Evolutionary conservation across 2,888 invertebrate species (phyloP).

Genomic region (Homarus gammarus): DNA sequence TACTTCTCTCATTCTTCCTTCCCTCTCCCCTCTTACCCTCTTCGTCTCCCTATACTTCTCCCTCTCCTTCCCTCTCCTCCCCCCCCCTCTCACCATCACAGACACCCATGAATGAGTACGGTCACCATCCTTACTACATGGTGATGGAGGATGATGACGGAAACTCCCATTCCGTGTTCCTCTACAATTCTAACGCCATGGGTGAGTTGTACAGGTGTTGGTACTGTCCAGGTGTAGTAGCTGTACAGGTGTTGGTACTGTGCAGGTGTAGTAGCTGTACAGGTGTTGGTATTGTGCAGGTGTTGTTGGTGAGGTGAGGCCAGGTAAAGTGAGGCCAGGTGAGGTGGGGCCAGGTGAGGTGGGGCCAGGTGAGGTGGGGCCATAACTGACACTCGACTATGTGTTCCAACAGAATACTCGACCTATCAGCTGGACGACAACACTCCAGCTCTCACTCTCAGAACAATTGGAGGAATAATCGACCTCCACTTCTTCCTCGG

Average conservation of each 20-base stretch:
- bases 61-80: not conserved
- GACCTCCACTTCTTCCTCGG: slow-evolving; percentile 90
- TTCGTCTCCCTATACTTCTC: not conserved
- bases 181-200: slow-evolving; percentile 76
- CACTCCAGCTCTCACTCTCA: slow-evolving; percentile 88
- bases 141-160: slow-evolving; percentile 74
- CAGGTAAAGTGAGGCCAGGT: not conserved
- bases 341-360: not conserved
- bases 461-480: slow-evolving; percentile 89
- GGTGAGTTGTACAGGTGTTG: slow-evolving; percentile 31
- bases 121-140: slow-evolving; percentile 76
- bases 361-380: not conserved
- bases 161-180: slow-evolving; percentile 72
- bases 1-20: not conserved
- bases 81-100: not conserved
- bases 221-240: not conserved
- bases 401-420: slow-evolving; percentile 61
- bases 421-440: slow-evolving; percentile 50
- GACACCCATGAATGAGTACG: slow-evolving; percentile 72
- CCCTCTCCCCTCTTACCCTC: not conserved
- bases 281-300: no score
- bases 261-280: no score
- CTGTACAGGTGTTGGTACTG: no score
- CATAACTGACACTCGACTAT: not conserved
- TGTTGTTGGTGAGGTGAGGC: not conserved